phyloP scores from a whole-genome alignment of 1,140 invertebrate genomes.

The Drosophila orosa region DNA sequence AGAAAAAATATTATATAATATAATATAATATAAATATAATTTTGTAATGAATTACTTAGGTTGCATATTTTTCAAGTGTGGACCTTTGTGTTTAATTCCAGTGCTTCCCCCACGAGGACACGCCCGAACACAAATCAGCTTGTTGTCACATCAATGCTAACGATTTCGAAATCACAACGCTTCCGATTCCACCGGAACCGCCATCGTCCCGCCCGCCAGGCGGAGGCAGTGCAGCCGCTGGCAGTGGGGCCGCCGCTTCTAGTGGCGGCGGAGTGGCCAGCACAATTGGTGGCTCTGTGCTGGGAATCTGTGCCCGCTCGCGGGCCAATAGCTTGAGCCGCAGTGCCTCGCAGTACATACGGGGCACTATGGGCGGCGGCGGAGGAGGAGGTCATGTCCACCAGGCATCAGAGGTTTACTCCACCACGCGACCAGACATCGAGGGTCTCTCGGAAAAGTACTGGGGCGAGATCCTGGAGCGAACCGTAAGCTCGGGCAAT shows the following conservation, averaged over 20 bases:
- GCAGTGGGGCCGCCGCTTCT: constrained; percentile 25
- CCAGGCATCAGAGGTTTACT: constrained; percentile 51
- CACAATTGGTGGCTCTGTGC: constrained; percentile 72
- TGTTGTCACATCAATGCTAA: constrained; percentile 84
- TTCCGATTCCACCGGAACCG: constrained; percentile 80
- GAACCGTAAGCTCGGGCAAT: constrained; percentile 89
- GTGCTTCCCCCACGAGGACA: constrained; percentile 81
- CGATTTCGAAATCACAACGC: constrained; percentile 81
- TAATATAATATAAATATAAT: neutral
- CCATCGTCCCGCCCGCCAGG: constrained; percentile 73
- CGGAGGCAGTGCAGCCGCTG: constrained; percentile 40
- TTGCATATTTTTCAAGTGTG: neutral
- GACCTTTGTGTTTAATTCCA: constrained; percentile 47
- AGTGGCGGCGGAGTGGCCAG: constrained; percentile 56
- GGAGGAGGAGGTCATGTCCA: constrained; percentile 42
- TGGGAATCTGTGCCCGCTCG: constrained; percentile 77
- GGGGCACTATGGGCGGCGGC: constrained; percentile 51
- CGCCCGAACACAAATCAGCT: constrained; percentile 83
- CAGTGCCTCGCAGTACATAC: constrained; percentile 76
- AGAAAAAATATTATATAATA: neutral
- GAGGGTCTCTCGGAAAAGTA: constrained; percentile 90
- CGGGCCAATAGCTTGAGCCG: constrained; percentile 78
- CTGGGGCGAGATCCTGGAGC: constrained; percentile 90
- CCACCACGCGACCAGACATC: constrained; percentile 85
- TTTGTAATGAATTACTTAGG: neutral